Conservation (phyloP, 2,797 vertebrate genomes). For the Phoxinus dragarum region DNA sequence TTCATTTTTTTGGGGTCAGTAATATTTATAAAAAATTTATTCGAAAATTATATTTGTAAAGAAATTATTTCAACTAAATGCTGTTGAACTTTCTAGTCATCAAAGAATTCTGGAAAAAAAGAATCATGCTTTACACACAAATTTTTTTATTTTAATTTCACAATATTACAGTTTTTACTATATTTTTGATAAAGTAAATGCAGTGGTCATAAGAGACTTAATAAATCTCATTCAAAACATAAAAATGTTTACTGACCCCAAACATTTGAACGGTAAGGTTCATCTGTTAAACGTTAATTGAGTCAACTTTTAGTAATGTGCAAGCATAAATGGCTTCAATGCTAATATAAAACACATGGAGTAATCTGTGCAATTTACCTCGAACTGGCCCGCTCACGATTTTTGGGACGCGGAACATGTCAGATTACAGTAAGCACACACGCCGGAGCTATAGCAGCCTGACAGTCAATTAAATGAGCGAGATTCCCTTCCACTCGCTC, state of each 20-base stretch:
- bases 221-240: background rate
- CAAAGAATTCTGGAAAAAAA: background rate
- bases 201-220: background rate
- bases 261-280: background rate
- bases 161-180: background rate
- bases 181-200: background rate
- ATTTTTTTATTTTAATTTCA: background rate
- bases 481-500: constrained; percentile 24
- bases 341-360: constrained; percentile 6
- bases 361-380: constrained; percentile 11
- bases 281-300: background rate
- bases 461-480: constrained; percentile 34
- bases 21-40: too few species aligned
- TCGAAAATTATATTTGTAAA: too few species aligned
- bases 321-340: background rate
- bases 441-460: background rate
- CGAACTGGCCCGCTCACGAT: background rate
- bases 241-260: background rate
- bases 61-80: background rate
- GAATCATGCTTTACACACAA: background rate
- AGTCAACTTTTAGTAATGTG: background rate
- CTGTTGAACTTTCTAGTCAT: background rate
- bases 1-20: background rate
- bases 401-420: background rate
- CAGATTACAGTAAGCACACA: background rate